Conservation (phyloP, 2,797 vertebrate species). For the Botia almorhae region DNA sequence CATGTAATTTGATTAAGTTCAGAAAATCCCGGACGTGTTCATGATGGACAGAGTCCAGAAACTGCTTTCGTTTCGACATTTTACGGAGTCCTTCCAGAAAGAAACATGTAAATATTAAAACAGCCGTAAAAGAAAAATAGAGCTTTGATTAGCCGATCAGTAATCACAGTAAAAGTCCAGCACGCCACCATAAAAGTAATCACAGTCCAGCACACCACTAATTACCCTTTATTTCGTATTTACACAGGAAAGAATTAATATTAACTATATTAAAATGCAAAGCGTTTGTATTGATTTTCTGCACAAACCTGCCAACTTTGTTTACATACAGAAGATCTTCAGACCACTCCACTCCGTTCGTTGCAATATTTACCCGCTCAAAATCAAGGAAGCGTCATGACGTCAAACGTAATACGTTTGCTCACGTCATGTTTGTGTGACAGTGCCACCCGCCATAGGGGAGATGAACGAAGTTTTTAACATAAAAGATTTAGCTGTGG, state of each 20-base stretch:
- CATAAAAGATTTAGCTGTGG: background rate
- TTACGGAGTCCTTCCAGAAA: background rate
- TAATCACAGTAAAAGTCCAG: background rate
- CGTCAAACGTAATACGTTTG: slow-evolving; percentile 7
- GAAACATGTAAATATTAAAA: background rate
- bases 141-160: background rate
- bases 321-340: slow-evolving; percentile 6
- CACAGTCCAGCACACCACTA: background rate
- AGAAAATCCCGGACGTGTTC: slow-evolving; percentile 85
- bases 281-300: background rate
- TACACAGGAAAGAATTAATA: background rate
- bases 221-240: background rate
- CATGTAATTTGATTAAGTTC: slow-evolving; percentile 80
- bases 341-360: background rate
- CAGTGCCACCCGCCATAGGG: slow-evolving; percentile 30
- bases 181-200: too few relatives aligned
- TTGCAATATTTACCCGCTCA: slow-evolving; percentile 52
- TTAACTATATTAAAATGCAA: background rate
- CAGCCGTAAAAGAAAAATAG: background rate
- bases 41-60: slow-evolving; percentile 79
- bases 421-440: background rate
- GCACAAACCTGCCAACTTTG: slow-evolving; percentile 1
- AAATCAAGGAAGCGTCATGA: slow-evolving; percentile 56
- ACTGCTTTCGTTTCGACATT: slow-evolving; percentile 83
- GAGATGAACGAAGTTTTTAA: background rate